Base-by-base conservation (phyloP, 2,797 vertebrate genomes). In the Trachurus trachurus region DNA sequence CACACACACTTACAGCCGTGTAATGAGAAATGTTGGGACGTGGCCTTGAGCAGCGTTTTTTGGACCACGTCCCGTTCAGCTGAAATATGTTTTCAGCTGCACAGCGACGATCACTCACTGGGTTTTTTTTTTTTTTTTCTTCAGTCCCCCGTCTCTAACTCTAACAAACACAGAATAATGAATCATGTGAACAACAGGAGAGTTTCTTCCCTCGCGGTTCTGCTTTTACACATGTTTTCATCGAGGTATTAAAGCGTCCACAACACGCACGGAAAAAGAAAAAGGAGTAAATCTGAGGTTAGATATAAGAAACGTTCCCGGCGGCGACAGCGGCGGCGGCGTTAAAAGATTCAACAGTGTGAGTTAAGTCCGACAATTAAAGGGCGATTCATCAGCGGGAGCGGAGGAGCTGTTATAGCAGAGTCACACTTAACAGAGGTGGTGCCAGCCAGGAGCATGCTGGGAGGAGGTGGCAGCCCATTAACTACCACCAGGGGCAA, bases 1-100 rank as follows among this genome's bases (percentile, higher is more conserved):
- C 71, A 19, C 57, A 29, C 71, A 34, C 71, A 64, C 37, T 44
- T 22, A n/a, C 47, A 60, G 61, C 37, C 73, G 56, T 49, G 72
- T 89, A 91, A 92, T 91, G 86, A 94, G 85, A 89, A 83, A 86
- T 90, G 88, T 89, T 86, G 79, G 71, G 80, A 84, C 19, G 70
- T 60, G 80, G 90, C 89, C 89, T 89, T 83, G 84, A 88, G 89
- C 71, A 63, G 74, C 45, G 31, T 26, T 16, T 59, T 87, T 90
- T 90, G 87, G 84, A 87, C 49, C 22, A 47, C n/a, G 70, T 86
- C 84, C 85, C 60, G 11, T 59, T 31, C 69, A 17, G 42, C 26
- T 91, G 86, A 92, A 82, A 85, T 88, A 89, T 76, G 77, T 62
- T 22, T 44, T 70, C 80, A 60, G 74, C 29, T 69, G 78, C 80